These are phyloP conservation scores for Dorcus parallelipipedus DNA, from an alignment of 2,888 invertebrate genomes.

Conservation along the genomic window DNA sequence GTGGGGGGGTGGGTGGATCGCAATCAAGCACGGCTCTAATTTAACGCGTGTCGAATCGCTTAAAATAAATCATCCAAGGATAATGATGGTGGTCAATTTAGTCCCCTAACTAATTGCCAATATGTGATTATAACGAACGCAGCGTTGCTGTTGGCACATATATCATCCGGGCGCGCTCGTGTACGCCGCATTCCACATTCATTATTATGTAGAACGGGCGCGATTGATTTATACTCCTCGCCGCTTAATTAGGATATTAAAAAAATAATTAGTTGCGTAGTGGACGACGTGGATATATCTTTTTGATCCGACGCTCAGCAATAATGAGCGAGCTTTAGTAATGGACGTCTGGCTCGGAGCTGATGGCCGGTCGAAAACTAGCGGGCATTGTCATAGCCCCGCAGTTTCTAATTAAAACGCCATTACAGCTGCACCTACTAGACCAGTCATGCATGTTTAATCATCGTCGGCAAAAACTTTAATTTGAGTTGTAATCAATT, in stretches of 20 bases:
- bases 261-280: slow-evolving; percentile 31
- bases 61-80: slow-evolving; percentile 50
- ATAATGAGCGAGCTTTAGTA: not conserved
- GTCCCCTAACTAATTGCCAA: slow-evolving; percentile 50
- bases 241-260: slow-evolving; percentile 42
- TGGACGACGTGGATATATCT: not conserved
- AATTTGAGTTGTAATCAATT: slow-evolving; percentile 48
- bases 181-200: slow-evolving; percentile 31
- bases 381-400: slow-evolving; percentile 12
- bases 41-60: slow-evolving; percentile 48
- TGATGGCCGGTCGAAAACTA: not conserved
- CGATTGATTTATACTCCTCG: slow-evolving; percentile 38
- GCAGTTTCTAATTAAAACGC: slow-evolving; percentile 44
- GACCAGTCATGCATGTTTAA: slow-evolving; percentile 44
- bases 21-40: slow-evolving; percentile 37
- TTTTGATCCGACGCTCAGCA: not conserved
- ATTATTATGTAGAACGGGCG: slow-evolving; percentile 34
- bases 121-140: slow-evolving; percentile 50
- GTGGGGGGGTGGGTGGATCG: slow-evolving; percentile 15
- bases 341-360: not conserved
- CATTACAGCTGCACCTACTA: slow-evolving; percentile 32
- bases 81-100: slow-evolving; percentile 51
- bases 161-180: slow-evolving; percentile 35
- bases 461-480: slow-evolving; percentile 45
- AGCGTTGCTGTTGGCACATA: slow-evolving; percentile 40